Conservation (phyloP, 2,797 vertebrate genomes). For the Leucoraja ocellata region DNA sequence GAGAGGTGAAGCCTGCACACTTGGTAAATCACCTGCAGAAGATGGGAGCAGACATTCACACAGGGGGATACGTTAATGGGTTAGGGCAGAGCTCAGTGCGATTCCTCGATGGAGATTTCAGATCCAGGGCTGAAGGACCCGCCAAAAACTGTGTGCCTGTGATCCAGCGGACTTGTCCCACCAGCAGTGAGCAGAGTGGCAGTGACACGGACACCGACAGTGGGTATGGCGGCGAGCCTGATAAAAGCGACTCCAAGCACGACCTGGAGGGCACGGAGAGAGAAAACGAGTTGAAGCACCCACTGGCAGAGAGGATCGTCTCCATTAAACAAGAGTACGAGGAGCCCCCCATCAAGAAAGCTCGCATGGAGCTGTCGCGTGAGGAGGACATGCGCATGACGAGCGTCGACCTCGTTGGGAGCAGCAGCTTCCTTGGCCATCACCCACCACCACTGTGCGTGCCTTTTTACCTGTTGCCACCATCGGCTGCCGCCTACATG, state of each 20-base stretch:
- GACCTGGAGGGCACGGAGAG: conserved; percentile 63
- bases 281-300: conserved; percentile 57
- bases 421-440: conserved; percentile 65
- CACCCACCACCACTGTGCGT: conserved; percentile 79
- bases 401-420: conserved; percentile 51
- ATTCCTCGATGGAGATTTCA: conserved; percentile 57
- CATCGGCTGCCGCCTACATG: conserved; percentile 72
- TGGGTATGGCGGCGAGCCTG: conserved; percentile 85
- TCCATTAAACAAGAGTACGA: conserved; percentile 79
- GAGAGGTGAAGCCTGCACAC: conserved; percentile 71
- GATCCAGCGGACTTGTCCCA: conserved; percentile 79
- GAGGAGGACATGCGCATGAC: conserved; percentile 65
- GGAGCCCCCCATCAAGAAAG: conserved; percentile 72
- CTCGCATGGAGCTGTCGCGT: conserved; percentile 59
- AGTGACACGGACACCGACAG: conserved; percentile 97
- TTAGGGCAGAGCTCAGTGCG: conserved; percentile 51
- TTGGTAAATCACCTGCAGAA: conserved; percentile 84
- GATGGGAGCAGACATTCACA: conserved; percentile 75
- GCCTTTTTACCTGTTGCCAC: conserved; percentile 90
- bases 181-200: conserved; percentile 76
- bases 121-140: conserved; percentile 58
- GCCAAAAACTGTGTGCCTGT: conserved; percentile 92
- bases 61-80: conserved; percentile 53
- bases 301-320: conserved; percentile 57
- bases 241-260: conserved; percentile 70